Conservation (phyloP, 2,113 vertebrate genomes). For the Dasyprocta punctata region DNA sequence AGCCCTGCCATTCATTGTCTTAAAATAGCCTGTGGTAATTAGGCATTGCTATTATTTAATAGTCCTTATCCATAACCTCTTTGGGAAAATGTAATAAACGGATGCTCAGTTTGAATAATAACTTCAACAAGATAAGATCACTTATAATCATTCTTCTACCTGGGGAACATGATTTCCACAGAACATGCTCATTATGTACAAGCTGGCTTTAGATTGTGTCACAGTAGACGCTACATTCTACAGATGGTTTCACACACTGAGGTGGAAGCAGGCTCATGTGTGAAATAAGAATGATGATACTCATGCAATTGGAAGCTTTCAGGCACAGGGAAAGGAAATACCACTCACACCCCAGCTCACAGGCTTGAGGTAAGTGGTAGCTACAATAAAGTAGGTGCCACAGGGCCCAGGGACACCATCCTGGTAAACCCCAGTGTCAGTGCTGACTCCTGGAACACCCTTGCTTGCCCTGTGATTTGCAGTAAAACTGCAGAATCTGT, state of each 20-base stretch:
- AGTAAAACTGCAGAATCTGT: not conserved
- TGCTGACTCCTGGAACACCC: no score
- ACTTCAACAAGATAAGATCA: not conserved
- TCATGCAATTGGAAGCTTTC: not conserved
- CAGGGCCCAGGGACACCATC: accelerated
- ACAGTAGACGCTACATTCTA: not conserved
- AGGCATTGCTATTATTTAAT: not conserved
- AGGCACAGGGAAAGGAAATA: accelerated
- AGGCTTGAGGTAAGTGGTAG: not conserved
- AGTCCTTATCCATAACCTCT: not conserved
- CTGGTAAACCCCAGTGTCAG: accelerated
- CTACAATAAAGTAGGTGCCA: not conserved
- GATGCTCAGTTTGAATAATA: not conserved
- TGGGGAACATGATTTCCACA: not conserved
- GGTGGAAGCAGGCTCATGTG: not conserved
- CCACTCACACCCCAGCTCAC: accelerated
- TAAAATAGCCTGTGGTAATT: no score
- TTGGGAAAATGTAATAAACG: not conserved
- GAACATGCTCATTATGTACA: not conserved
- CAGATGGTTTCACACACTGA: no score
- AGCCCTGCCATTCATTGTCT: not conserved
- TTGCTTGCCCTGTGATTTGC: not conserved
- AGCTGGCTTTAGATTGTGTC: not conserved
- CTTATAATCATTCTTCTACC: not conserved
- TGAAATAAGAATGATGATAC: not conserved